These are phyloP conservation scores for Syngnathoides biaculeatus DNA, from an alignment of 2,113 vertebrate genomes.

Conservation along the genomic window DNA sequence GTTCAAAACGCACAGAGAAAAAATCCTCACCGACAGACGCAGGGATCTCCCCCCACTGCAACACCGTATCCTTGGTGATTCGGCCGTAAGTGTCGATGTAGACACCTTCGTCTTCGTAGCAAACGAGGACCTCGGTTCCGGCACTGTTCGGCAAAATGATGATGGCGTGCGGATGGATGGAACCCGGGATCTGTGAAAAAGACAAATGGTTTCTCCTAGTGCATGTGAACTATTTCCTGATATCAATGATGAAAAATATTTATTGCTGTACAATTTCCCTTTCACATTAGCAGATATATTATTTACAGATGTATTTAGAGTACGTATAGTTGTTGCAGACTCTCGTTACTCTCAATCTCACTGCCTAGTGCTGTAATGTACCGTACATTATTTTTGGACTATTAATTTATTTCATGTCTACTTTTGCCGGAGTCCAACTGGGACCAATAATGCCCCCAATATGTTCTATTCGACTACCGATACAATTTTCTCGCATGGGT, in stretches of 20 bases:
- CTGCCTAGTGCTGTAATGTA: too few relatives aligned
- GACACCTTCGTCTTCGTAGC: constrained; percentile 91
- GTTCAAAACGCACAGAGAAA: constrained; percentile 16
- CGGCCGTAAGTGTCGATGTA: constrained; percentile 91
- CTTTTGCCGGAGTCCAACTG: too few relatives aligned
- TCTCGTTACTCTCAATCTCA: too few relatives aligned
- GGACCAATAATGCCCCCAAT: too few relatives aligned
- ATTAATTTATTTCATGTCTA: too few relatives aligned
- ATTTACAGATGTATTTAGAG: too few relatives aligned
- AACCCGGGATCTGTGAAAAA: constrained; percentile 78
- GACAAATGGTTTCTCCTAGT: neutral
- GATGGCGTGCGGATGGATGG: constrained; percentile 87
- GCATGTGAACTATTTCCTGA: neutral
- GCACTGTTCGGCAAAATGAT: constrained; percentile 90
- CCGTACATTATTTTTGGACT: too few relatives aligned
- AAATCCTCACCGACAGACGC: constrained; percentile 83
- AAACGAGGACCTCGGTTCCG: constrained; percentile 89
- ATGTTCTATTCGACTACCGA: too few relatives aligned
- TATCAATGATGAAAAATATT: too few relatives aligned
- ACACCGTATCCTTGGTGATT: constrained; percentile 90
- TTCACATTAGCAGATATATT: neutral
- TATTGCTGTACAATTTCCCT: neutral
- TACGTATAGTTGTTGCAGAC: too few relatives aligned
- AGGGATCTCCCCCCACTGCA: constrained; percentile 95
- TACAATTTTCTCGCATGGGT: too few relatives aligned